Evolutionary conservation across 1,140 invertebrate species (phyloP).

Genomic region (Sminthurinus signatus): DNA sequence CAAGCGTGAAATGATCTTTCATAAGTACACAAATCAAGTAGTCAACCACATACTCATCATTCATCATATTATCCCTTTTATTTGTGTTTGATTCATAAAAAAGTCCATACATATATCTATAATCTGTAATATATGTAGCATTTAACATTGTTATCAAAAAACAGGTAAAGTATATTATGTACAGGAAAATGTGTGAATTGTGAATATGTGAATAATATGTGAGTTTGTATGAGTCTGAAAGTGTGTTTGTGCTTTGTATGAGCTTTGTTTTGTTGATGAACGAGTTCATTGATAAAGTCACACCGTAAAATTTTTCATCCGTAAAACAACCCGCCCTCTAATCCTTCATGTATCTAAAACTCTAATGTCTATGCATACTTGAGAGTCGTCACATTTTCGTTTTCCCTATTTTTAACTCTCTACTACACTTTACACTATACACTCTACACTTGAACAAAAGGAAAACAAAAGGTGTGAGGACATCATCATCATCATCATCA

Average conservation of each 20-base stretch:
- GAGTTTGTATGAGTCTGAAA: background rate
- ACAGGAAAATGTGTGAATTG: background rate
- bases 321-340: slow-evolving; percentile 14
- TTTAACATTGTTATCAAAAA: background rate
- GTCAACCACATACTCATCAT: too few species aligned
- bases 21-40: too few species aligned
- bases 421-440: too few species aligned
- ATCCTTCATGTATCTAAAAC: background rate
- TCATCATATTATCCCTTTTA: too few species aligned
- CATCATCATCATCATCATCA: too few species aligned
- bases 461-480: too few species aligned
- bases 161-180: background rate
- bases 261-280: too few species aligned
- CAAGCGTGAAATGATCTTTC: too few species aligned
- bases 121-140: background rate
- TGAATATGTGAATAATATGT: background rate
- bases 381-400: too few species aligned
- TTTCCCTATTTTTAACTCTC: too few species aligned
- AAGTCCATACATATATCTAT: background rate
- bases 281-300: slow-evolving; percentile 22
- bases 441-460: too few species aligned
- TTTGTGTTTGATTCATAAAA: too few species aligned
- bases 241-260: background rate
- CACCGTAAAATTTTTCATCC: slow-evolving; percentile 30
- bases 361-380: background rate